Conservation (phyloP, 2,797 vertebrate species). For the Oreochromis mossambicus region DNA sequence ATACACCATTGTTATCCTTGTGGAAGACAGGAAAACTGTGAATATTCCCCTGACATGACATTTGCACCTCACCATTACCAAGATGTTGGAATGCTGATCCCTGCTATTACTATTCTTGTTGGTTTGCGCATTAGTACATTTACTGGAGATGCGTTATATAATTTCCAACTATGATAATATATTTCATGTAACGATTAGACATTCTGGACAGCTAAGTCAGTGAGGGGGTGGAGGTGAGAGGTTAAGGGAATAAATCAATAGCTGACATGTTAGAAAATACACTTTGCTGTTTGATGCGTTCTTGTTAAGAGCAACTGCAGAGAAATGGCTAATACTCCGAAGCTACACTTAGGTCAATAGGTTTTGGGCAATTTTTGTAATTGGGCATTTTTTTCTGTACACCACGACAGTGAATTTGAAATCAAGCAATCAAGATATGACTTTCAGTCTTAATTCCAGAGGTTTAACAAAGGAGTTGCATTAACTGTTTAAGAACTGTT, state of each 20-base stretch:
- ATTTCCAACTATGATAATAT: background rate
- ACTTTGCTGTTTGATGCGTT: background rate
- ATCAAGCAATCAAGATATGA: background rate
- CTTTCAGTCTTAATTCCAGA: background rate
- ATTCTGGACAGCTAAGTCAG: background rate
- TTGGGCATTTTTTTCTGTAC: background rate
- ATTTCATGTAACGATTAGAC: background rate
- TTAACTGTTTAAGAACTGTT: background rate
- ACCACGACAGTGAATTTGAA: background rate
- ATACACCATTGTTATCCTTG: conserved; percentile 40
- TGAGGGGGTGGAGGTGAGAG: background rate
- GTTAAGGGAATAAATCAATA: background rate
- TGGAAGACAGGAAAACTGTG: conserved; percentile 45
- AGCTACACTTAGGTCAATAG: background rate
- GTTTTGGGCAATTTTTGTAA: background rate
- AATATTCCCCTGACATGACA: conserved; percentile 48
- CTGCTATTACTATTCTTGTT: conserved; percentile 4
- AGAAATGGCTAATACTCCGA: background rate
- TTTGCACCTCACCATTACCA: conserved; percentile 26
- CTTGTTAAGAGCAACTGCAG: background rate
- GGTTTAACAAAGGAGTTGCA: background rate
- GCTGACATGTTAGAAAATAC: background rate
- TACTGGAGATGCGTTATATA: background rate
- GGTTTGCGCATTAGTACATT: background rate
- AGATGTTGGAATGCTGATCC: conserved; percentile 23